Evolutionary conservation across 2,888 invertebrate genomes (phyloP).

Genomic region (Drosophila birchii): DNA sequence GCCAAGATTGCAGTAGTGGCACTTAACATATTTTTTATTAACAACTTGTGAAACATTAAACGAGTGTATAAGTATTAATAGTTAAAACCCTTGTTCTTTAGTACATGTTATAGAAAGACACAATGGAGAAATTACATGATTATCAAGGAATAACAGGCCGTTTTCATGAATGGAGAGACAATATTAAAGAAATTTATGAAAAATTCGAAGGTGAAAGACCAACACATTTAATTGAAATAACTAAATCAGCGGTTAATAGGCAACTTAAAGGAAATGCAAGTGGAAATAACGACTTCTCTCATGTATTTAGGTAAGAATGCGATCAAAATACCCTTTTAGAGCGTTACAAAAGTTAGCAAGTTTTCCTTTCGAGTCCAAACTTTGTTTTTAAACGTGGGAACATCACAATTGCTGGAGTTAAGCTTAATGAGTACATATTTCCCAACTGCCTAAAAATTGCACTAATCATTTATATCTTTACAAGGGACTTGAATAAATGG

Average conservation of each 20-base stretch:
- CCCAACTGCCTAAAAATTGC: too few species aligned
- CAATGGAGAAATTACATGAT: conserved; percentile 91
- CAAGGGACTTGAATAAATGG: too few species aligned
- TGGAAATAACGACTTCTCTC: conserved; percentile 87
- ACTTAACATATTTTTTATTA: neutral
- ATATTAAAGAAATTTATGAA: conserved; percentile 87
- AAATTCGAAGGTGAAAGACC: conserved; percentile 88
- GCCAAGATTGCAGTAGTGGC: neutral
- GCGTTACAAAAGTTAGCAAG: neutral
- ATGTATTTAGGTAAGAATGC: conserved; percentile 87
- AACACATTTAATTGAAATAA: conserved; percentile 85
- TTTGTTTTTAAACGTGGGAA: too few species aligned
- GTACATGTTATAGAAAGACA: neutral
- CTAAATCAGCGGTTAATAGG: conserved; percentile 83
- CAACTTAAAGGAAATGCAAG: conserved; percentile 82
- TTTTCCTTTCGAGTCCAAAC: too few species aligned
- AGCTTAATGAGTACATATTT: too few species aligned
- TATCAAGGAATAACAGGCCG: conserved; percentile 91
- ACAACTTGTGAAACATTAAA: conserved; percentile 52
- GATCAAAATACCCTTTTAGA: neutral
- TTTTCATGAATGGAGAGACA: conserved; percentile 89
- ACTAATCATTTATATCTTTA: too few species aligned
- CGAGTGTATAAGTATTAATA: conserved; percentile 7
- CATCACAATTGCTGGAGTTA: neutral
- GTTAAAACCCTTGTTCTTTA: neutral